A percentile compares a stretch with the other conserved stretches of the same genome.
Evolutionary conservation across 1,140 invertebrate species (phyloP).

Genomic region (Pissodes strobi): DNA sequence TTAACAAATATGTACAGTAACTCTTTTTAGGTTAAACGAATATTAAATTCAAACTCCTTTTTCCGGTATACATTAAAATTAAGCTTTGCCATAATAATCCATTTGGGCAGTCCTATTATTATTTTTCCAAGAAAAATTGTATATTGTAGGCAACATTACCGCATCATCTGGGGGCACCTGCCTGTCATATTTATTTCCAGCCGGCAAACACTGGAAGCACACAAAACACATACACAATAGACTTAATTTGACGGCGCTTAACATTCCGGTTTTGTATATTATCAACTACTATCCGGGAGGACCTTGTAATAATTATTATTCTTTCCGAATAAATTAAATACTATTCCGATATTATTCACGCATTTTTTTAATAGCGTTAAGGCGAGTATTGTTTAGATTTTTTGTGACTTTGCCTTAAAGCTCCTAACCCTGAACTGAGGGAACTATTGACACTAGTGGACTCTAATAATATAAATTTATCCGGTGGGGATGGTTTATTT

Average conservation of each 20-base stretch:
- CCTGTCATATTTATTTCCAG: not conserved
- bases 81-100: too few species aligned
- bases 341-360: not conserved
- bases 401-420: slow-evolving; percentile 3
- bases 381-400: slow-evolving; percentile 18
- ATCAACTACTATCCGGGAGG: too few species aligned
- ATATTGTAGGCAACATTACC: too few species aligned
- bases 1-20: too few species aligned
- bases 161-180: slow-evolving; percentile 11
- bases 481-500: not conserved
- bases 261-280: not conserved
- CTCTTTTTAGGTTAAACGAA: too few species aligned
- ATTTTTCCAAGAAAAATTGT: too few species aligned
- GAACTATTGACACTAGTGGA: not conserved
- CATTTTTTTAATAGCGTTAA: not conserved
- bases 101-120: too few species aligned
- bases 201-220: slow-evolving; percentile 8
- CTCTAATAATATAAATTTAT: not conserved
- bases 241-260: not conserved
- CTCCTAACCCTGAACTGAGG: slow-evolving; percentile 16
- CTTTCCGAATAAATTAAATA: not conserved
- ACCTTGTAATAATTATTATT: too few species aligned
- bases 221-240: slow-evolving; percentile 5
- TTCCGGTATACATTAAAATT: too few species aligned
- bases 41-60: too few species aligned